These are phyloP conservation scores for Hermodice carunculata DNA, from an alignment of 2,888 invertebrate genomes.

Conservation along the genomic window DNA sequence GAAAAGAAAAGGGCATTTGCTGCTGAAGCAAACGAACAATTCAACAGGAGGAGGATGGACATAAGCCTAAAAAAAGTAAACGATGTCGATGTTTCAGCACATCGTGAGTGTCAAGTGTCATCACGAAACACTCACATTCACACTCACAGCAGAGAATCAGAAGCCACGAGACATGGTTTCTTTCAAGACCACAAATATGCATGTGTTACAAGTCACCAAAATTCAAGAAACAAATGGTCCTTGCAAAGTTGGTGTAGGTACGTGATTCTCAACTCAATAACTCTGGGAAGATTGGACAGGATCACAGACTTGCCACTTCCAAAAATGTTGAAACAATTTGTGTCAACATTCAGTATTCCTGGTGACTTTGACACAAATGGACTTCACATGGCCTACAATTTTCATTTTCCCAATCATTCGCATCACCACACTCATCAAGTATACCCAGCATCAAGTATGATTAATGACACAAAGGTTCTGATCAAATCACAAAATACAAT, in stretches of 20 bases:
- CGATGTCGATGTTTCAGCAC: too few relatives aligned
- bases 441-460: slow-evolving; percentile 48
- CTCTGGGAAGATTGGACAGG: slow-evolving; percentile 48
- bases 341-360: slow-evolving; percentile 54
- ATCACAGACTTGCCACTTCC: slow-evolving; percentile 52
- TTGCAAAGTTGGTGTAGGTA: slow-evolving; percentile 55
- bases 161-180: too few relatives aligned
- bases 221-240: too few relatives aligned
- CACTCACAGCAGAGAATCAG: too few relatives aligned
- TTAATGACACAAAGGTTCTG: slow-evolving; percentile 49
- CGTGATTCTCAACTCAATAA: slow-evolving; percentile 48
- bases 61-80: too few relatives aligned
- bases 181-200: too few relatives aligned
- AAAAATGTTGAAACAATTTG: slow-evolving; percentile 47
- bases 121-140: too few relatives aligned
- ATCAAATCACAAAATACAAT: slow-evolving; percentile 48
- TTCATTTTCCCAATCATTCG: slow-evolving; percentile 54
- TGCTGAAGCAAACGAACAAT: too few relatives aligned
- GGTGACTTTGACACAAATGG: slow-evolving; percentile 57
- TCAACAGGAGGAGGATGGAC: too few relatives aligned
- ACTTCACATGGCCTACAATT: slow-evolving; percentile 53
- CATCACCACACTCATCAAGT: slow-evolving; percentile 54
- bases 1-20: too few relatives aligned
- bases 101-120: too few relatives aligned
- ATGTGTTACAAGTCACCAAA: too few relatives aligned